These are phyloP conservation scores for Anas bernieri DNA, from an alignment of 2,797 vertebrate species.

Conservation along the genomic window DNA sequence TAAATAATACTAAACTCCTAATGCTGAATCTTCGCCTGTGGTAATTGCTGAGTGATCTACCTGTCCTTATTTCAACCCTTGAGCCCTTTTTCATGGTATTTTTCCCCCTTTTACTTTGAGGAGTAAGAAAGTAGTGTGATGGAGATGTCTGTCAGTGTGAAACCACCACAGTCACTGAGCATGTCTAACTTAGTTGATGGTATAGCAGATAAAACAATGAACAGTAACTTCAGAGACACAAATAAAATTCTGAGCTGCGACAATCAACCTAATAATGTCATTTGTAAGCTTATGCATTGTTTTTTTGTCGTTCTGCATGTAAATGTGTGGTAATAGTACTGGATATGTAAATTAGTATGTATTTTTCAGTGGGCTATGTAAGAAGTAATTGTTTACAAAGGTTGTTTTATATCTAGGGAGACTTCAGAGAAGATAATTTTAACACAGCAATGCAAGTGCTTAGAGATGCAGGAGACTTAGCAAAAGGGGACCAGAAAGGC, in stretches of 20 bases:
- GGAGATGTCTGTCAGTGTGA: neutral
- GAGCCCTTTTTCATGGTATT: neutral
- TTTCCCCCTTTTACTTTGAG: neutral
- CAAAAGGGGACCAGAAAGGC: constrained; percentile 92
- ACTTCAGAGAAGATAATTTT: constrained; percentile 99
- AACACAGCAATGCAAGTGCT: constrained; percentile 99
- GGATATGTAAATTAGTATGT: neutral
- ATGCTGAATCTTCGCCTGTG: neutral
- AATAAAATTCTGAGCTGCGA: neutral
- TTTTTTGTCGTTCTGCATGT: neutral
- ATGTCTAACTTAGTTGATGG: fast-evolving
- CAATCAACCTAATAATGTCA: neutral
- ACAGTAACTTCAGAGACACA: neutral
- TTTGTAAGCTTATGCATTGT: neutral
- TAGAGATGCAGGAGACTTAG: constrained; percentile 90
- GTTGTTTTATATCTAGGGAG: constrained; percentile 82
- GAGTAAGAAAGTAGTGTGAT: neutral
- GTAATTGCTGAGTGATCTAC: neutral
- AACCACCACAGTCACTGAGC: neutral
- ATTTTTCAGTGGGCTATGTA: neutral
- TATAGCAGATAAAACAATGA: neutral
- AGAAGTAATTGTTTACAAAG: neutral
- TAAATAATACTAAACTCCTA: neutral
- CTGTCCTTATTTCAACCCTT: neutral
- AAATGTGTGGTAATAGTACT: neutral